These are phyloP conservation scores for Ellobius talpinus DNA, from an alignment of 2,113 vertebrate species.

Conservation along the genomic window DNA sequence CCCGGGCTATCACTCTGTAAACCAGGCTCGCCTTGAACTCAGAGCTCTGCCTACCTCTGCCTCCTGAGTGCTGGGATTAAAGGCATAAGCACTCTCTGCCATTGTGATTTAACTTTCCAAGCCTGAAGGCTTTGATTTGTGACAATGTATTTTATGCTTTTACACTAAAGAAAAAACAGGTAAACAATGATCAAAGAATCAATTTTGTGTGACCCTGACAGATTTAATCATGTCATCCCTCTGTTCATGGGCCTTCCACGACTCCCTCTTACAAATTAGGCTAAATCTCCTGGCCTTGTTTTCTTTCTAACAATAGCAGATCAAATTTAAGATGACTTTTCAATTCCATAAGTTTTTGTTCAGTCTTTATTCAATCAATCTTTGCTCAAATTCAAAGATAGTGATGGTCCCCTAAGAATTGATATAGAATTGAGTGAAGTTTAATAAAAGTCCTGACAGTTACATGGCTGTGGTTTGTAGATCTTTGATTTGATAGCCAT, in stretches of 20 bases:
- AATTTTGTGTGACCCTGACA: slow-evolving; percentile 65
- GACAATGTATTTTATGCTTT: slow-evolving; percentile 15
- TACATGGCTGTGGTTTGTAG: slow-evolving; percentile 86
- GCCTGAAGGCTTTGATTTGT: slow-evolving; percentile 23
- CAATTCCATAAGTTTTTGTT: slow-evolving; percentile 89
- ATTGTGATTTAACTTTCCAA: background rate
- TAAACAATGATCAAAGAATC: slow-evolving; percentile 69
- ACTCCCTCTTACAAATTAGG: slow-evolving; percentile 29
- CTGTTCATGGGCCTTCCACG: slow-evolving; percentile 2
- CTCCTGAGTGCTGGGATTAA: background rate
- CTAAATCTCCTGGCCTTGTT: slow-evolving; percentile 62
- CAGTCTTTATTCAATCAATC: slow-evolving; percentile 90
- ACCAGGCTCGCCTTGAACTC: background rate
- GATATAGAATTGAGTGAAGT: slow-evolving; percentile 86
- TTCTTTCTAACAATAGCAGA: slow-evolving; percentile 63
- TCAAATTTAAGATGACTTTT: slow-evolving; percentile 86
- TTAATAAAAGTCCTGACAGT: slow-evolving; percentile 86
- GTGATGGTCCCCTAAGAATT: slow-evolving; percentile 84
- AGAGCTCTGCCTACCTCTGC: background rate
- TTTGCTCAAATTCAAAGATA: slow-evolving; percentile 86
- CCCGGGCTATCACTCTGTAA: background rate
- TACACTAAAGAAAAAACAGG: slow-evolving; percentile 56
- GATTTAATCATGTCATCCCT: slow-evolving; percentile 49
- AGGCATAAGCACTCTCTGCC: background rate
- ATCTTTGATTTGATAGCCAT: slow-evolving; percentile 85